Evolutionary conservation across 2,113 vertebrate species (phyloP).

Genomic region (Corythornis madagascariensis): DNA sequence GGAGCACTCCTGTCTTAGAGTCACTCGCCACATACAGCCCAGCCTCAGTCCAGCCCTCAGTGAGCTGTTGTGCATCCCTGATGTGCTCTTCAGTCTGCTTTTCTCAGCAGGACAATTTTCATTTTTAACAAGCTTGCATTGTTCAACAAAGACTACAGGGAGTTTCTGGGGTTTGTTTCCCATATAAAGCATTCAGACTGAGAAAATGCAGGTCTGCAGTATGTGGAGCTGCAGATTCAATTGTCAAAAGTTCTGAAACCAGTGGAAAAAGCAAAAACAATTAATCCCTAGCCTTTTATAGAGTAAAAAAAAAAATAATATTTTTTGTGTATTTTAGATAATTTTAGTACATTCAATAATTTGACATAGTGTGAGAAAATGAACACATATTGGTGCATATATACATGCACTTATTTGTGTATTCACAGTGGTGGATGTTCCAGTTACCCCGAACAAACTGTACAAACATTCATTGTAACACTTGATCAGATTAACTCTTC

Average conservation of each 20-base stretch:
- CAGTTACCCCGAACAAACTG: neutral
- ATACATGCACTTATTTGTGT: neutral
- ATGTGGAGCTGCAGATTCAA: neutral
- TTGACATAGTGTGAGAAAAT: neutral
- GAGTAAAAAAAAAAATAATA: neutral
- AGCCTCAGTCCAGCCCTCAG: neutral
- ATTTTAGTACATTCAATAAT: neutral
- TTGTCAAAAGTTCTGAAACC: neutral
- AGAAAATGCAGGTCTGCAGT: neutral
- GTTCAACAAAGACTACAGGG: neutral
- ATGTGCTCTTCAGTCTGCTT: neutral
- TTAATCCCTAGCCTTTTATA: neutral
- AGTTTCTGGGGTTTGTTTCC: neutral
- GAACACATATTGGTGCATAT: neutral
- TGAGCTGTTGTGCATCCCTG: fast-evolving
- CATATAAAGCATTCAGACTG: neutral
- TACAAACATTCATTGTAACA: neutral
- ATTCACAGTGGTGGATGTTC: neutral
- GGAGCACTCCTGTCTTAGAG: fast-evolving
- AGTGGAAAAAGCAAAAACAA: neutral
- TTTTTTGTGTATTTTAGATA: neutral
- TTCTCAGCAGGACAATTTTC: neutral
- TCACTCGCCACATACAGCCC: fast-evolving
- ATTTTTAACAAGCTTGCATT: neutral
- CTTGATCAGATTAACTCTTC: neutral